Evolutionary conservation across 2,888 invertebrate genomes (phyloP).

Genomic region (Idaea biselata): DNA sequence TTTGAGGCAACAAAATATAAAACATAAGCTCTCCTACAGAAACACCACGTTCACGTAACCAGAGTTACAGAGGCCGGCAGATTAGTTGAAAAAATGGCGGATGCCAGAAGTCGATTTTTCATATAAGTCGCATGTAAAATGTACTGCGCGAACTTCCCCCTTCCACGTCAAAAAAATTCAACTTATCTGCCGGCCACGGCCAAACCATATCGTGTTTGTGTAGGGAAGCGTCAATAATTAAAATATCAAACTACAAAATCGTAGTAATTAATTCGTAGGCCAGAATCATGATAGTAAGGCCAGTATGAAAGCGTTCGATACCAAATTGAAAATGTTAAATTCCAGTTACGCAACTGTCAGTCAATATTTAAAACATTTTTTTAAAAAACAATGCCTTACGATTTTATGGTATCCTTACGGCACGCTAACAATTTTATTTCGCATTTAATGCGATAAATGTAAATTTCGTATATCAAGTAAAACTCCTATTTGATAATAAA

Average conservation of each 20-base stretch:
- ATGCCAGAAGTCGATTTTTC: no score
- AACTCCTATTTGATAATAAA: constrained; percentile 78
- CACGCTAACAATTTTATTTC: constrained; percentile 54
- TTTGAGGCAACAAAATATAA: constrained; percentile 42
- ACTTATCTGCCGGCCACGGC: no score
- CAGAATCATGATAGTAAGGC: not conserved
- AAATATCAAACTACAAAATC: not conserved
- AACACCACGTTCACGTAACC: no score
- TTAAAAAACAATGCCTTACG: constrained; percentile 37
- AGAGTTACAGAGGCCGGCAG: no score
- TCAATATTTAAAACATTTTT: constrained; percentile 19
- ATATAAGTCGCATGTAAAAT: no score
- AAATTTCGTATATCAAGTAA: constrained; percentile 77
- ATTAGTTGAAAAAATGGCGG: no score
- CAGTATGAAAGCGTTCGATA: not conserved
- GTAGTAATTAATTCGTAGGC: not conserved
- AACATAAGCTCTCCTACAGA: not conserved
- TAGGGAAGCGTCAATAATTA: not conserved
- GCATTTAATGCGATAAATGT: constrained; percentile 73
- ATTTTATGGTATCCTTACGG: constrained; percentile 62
- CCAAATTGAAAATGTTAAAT: not conserved
- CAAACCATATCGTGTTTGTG: not conserved
- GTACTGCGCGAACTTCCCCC: no score
- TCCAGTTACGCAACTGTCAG: not conserved
- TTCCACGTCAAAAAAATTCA: no score